Base-by-base conservation (phyloP, 2,888 invertebrate genomes). In the Augochlorella aurata region DNA sequence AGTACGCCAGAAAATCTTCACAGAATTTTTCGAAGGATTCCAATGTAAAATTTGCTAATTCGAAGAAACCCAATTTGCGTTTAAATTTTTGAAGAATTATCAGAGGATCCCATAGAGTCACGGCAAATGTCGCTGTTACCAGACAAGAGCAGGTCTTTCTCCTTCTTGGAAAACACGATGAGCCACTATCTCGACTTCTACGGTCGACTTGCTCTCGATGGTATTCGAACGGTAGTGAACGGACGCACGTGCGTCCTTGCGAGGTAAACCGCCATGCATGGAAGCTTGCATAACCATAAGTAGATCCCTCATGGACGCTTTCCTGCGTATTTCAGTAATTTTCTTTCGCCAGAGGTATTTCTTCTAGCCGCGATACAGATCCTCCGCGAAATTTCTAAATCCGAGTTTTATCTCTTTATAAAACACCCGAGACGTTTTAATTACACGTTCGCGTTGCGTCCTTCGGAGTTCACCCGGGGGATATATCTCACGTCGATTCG, bases 201-300 rank as follows among this genome's bases (percentile, higher is more conserved):
- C 67, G 82, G 67, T 66, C 69, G 79, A 74, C 68, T 82, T 77
- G 68, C 50, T 77, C 67, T 65, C 75, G 79, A 84, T 81, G 82
- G 86, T 74, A 82, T 86, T 87, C 49, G 79, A 84, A 69, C 80
- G 88, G 79, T 78, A 71, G 87, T 82, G 87, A 88, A 84, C 84
- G 87, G 79, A 78, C 81, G 75, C 86, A 84, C 79, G 87, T 79
- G 83, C 85, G 88, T 85, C 87, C 87, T 87, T 87, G 88, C 82
- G 81, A 87, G 85, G 80, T 81, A 79, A 82, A 79, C 77, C 83
- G 78, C 88, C 81, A 49, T 81, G 81, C 79, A 80, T 65, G 66
- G 74, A 71, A 68, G 69, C 49, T 88, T 88, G 83, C 87, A 72
- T 83, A 86, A 86, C 74, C 76, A 68, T 68, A 83, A 76, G 65